Base-by-base conservation (phyloP, 2,888 invertebrate species). In the Biston betularia region DNA sequence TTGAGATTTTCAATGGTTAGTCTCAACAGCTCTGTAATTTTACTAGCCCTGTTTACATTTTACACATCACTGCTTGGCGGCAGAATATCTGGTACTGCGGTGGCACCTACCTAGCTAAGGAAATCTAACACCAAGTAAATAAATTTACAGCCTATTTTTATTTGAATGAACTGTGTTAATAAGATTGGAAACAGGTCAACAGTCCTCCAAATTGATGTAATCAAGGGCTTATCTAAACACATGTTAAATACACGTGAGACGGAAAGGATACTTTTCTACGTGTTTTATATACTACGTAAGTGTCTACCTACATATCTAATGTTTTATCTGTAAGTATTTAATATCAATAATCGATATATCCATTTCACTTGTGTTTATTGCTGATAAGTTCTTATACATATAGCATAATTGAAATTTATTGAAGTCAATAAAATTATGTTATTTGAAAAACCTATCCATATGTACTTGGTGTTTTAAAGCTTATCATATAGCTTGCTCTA, bases 351-450 rank as follows among this genome's bases (percentile, higher is more conserved):
- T 54, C 54, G 54, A 15, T 24, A 5, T 40, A 15, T 15, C 54
- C 52, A 54, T 40, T 42, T 40, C 54, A 54, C 54, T 40, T 15
- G 53, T 53, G 40, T 53, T 54, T 40, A 54, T 54, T 40, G 42
- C 40, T 42, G 54, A 42, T 54, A 54, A 42, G 15, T 52, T 40
- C 0, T 24, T n/a, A 38, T 24, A 24, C 24, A 1, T 38, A 38
- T 38, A 9, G 3, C 9, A 6, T 52, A 52, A 35, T 35, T 35
- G n/a, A 8, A 45, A 50, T 50, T 38, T 53, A 54, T 54, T 54
- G 54, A 54, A 9, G 35, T 4, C 52, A 9, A 52, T n/a, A 12
- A 9, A 52, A 52, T 11, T 50, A 10, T 24, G 0, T 24, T 48
- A 8, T 46, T 46, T 3, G 46, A 38, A 38, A 38, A 8, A 38